Evolutionary conservation across 2,888 invertebrate species (phyloP), one percentile per base, ranked within the genome.

Genomic region (Andrena hattorfiana): DNA sequence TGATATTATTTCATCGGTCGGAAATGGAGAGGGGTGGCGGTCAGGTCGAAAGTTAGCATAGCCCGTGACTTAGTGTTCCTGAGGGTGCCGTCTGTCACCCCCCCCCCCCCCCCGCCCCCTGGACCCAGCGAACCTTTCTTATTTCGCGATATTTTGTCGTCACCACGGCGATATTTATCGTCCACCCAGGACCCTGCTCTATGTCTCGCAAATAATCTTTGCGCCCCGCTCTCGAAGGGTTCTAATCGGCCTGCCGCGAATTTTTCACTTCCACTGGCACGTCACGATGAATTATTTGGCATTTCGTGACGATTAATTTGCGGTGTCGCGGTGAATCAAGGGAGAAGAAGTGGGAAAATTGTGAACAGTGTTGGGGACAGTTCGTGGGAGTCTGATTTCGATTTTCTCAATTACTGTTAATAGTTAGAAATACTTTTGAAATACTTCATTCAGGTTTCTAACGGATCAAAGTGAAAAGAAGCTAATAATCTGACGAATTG

Each of bases 41-140:
- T 60, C 77, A 73, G 83, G 62, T 70, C 80, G 84, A 84, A 88
- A 92, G 93, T 93, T 93, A 93, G 93, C 92, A 93, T 93, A 92
- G 91, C 63, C 87, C 85, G 89, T 94, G 93, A 94, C 94, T 94
- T 94, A 94, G 92, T 93, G 89, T 89, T 92, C 94, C 94, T 93
- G 87, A 76, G 94, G 94, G 94, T 93, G 93, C 89, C 93, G 92
- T 94, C 87, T 91, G 90, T 94, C 92, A 93, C 84, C 81, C 84
- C 87, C 82, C 59, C 81, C 84, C 87, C 82, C 59, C n/a, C n/a
- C n/a, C n/a, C n/a, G n/a, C 84, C 81, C 84, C 87, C 82, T 48
- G 69, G 20, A 30, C 85, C 49, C 68, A 73, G 79, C 87, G 86
- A 87, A 85, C 91, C 89, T 91, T 91, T 91, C 89, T 90, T 89